These are phyloP conservation scores for Saccostrea glomerata DNA, from an alignment of 1,140 invertebrate species.

Conservation along the genomic window DNA sequence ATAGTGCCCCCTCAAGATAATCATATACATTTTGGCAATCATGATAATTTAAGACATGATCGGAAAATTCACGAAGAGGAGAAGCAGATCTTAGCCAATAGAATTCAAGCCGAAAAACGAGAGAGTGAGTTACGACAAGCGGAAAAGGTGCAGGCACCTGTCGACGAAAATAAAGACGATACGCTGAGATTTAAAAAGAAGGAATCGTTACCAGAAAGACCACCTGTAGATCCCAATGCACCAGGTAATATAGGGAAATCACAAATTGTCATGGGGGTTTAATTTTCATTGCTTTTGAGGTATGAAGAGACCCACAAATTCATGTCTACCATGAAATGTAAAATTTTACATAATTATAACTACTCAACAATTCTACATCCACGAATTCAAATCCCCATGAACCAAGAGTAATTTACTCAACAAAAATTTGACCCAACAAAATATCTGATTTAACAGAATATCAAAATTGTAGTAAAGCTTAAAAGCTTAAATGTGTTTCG, in stretches of 20 bases:
- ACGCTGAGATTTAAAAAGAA: slow-evolving; percentile 47
- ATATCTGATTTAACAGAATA: too few relatives aligned
- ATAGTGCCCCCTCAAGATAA: background rate
- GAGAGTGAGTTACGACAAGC: slow-evolving; percentile 26
- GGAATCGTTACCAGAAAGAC: slow-evolving; percentile 6
- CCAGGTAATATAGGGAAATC: slow-evolving; percentile 51
- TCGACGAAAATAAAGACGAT: slow-evolving; percentile 35
- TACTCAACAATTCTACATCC: too few relatives aligned
- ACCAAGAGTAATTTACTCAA: too few relatives aligned
- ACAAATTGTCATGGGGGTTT: too few relatives aligned
- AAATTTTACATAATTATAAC: too few relatives aligned
- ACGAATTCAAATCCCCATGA: too few relatives aligned
- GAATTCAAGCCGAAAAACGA: slow-evolving; percentile 45
- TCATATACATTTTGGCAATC: slow-evolving; percentile 2
- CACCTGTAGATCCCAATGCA: slow-evolving; percentile 58
- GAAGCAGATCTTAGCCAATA: slow-evolving; percentile 18
- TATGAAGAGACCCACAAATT: too few relatives aligned
- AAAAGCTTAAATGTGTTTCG: too few relatives aligned
- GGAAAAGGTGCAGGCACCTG: slow-evolving; percentile 1
- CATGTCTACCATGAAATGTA: too few relatives aligned
- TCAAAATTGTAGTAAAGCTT: too few relatives aligned
- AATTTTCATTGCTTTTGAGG: too few relatives aligned
- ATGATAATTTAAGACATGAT: slow-evolving; percentile 26
- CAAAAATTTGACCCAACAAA: too few relatives aligned
- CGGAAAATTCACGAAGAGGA: slow-evolving; percentile 46